Evolutionary conservation across 2,888 invertebrate genomes (phyloP).

Genomic region (Mechanitis messenoides): DNA sequence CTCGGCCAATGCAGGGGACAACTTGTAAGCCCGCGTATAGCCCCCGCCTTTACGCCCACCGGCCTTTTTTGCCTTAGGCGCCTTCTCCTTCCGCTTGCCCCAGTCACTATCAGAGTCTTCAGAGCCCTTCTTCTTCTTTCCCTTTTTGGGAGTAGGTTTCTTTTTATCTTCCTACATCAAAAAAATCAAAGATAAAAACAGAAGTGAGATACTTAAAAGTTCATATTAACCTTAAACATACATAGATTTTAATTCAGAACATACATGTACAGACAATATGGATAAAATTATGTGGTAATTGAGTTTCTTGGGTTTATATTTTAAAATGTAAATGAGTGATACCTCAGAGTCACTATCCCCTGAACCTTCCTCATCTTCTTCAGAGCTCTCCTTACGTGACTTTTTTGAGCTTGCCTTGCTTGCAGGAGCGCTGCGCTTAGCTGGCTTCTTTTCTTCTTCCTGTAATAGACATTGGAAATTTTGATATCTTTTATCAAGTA

Average conservation of each 20-base stretch:
- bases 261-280: no score
- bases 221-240: no score
- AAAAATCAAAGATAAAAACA: background rate
- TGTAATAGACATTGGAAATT: conserved; percentile 11
- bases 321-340: background rate
- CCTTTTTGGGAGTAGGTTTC: conserved; percentile 71
- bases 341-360: conserved; percentile 47
- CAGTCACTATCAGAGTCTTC: conserved; percentile 83
- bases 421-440: conserved; percentile 71
- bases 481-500: background rate
- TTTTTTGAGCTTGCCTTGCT: conserved; percentile 55
- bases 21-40: conserved; percentile 88
- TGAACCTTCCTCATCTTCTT: conserved; percentile 39
- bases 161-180: conserved; percentile 39
- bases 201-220: background rate
- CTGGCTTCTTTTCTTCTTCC: conserved; percentile 75
- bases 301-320: background rate
- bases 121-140: conserved; percentile 79
- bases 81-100: conserved; percentile 76
- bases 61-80: conserved; percentile 60
- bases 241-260: no score
- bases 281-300: no score
- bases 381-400: conserved; percentile 37
- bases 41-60: conserved; percentile 81
- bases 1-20: conserved; percentile 90